Percentiles rank a stretch among this genome's conserved stretches.
phyloP scores from a whole-genome alignment of 1,140 invertebrate species.

The Gerris buenoi region DNA sequence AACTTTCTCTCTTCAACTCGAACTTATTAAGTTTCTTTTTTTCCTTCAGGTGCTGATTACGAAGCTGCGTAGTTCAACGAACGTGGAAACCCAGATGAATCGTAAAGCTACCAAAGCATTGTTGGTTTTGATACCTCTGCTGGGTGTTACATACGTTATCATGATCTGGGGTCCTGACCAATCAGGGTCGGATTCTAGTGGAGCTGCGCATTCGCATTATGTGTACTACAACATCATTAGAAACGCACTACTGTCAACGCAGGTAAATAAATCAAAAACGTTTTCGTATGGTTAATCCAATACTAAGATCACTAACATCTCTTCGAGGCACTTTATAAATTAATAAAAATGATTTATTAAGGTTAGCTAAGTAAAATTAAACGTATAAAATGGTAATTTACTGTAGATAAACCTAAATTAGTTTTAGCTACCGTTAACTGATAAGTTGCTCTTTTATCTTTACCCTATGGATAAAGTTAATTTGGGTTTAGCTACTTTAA shows the following conservation, averaged over 20 bases:
- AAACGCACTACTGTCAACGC: constrained; percentile 64
- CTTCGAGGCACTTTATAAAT: too few species aligned
- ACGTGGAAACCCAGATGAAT: constrained; percentile 39
- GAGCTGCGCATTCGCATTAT: constrained; percentile 27
- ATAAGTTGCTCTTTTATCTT: too few species aligned
- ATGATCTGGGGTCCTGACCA: constrained; percentile 57
- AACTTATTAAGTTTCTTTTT: too few species aligned
- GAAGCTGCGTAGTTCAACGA: constrained; percentile 36
- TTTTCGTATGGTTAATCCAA: neutral
- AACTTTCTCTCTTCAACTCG: too few species aligned
- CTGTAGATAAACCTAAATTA: too few species aligned
- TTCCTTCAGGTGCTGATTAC: constrained; percentile 65
- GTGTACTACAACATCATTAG: constrained; percentile 49
- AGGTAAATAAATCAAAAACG: constrained; percentile 37
- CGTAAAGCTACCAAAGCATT: constrained; percentile 77
- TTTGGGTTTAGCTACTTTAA: too few species aligned
- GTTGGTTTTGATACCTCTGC: constrained; percentile 70
- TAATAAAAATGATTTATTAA: too few species aligned
- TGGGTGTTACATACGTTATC: constrained; percentile 76
- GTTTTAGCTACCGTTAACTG: too few species aligned
- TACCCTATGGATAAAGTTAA: too few species aligned
- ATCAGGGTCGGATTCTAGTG: constrained; percentile 32
- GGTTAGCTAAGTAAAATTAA: too few species aligned
- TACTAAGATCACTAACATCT: too few species aligned
- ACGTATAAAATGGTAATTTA: too few species aligned